phyloP scores from a whole-genome alignment of 2,797 vertebrate species.

The Aeoliscus strigatus region DNA sequence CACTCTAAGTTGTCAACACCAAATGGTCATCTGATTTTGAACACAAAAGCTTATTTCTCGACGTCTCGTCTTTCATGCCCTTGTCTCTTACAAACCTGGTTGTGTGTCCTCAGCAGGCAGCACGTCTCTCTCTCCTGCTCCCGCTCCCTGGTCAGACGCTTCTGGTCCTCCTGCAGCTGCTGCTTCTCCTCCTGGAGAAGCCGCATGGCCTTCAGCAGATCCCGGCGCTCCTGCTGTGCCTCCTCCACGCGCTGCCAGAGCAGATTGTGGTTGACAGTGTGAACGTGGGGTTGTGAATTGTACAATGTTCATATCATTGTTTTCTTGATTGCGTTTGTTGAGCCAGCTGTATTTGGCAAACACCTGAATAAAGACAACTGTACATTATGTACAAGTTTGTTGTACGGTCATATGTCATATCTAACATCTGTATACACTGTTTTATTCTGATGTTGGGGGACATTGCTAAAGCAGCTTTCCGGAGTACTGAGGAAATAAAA shows the following conservation, averaged over 20 bases:
- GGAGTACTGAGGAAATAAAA: not conserved
- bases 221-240: conserved; percentile 90
- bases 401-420: too few species aligned
- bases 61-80: not conserved
- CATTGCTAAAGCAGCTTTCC: not conserved
- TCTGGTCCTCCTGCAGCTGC: conserved; percentile 88
- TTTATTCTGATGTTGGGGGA: too few species aligned
- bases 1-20: too few species aligned
- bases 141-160: conserved; percentile 82
- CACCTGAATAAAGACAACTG: too few species aligned
- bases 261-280: not conserved
- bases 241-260: conserved; percentile 87
- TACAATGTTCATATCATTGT: too few species aligned
- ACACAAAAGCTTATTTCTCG: not conserved
- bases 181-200: conserved; percentile 88
- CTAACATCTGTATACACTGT: too few species aligned
- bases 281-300: too few species aligned
- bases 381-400: too few species aligned
- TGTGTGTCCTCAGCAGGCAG: conserved; percentile 80
- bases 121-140: conserved; percentile 83
- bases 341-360: too few species aligned
- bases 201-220: conserved; percentile 83
- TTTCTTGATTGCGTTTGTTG: not conserved
- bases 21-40: not conserved
- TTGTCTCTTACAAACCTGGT: conserved; percentile 76